Percentiles rank a stretch among this genome's conserved stretches.
phyloP scores from a whole-genome alignment of 1,140 invertebrate genomes.

The Drosophila neocordata region DNA sequence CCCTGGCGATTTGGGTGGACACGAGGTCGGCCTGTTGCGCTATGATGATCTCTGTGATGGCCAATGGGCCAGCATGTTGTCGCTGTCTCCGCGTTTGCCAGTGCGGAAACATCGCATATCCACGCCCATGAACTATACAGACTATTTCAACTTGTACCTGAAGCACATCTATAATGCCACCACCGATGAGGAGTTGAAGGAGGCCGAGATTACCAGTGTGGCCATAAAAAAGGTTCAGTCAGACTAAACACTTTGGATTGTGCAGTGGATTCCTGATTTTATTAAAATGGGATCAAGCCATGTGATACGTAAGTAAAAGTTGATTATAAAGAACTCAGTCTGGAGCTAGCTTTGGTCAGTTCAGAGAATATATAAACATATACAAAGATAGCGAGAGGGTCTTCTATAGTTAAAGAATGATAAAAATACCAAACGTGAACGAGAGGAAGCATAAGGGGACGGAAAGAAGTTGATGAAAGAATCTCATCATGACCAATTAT shows the following conservation, averaged over 20 bases:
- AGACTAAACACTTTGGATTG: constrained; percentile 29
- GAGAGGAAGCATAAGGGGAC: too few relatives aligned
- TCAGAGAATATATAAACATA: too few relatives aligned
- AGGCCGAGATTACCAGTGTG: constrained; percentile 70
- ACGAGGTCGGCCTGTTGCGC: constrained; percentile 84
- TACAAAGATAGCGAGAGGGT: too few relatives aligned
- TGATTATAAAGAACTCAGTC: constrained; percentile 27
- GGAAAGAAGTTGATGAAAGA: background rate
- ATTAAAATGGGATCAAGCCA: too few relatives aligned
- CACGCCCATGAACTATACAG: constrained; percentile 79
- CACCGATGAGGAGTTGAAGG: constrained; percentile 66
- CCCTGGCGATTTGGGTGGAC: constrained; percentile 85
- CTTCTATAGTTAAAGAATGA: too few relatives aligned
- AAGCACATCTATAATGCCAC: constrained; percentile 78
- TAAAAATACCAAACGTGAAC: too few relatives aligned
- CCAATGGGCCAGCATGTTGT: constrained; percentile 93
- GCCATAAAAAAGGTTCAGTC: constrained; percentile 69
- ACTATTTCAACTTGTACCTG: constrained; percentile 80
- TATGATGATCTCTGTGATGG: constrained; percentile 92
- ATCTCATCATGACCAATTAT: background rate
- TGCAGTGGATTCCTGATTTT: constrained; percentile 15
- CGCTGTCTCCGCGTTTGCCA: constrained; percentile 87
- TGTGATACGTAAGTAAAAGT: constrained; percentile 39
- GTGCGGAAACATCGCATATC: constrained; percentile 80
- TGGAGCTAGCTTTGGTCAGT: background rate